These are phyloP conservation scores for Osmerus eperlanus DNA, from an alignment of 2,113 vertebrate genomes.

Conservation along the genomic window DNA sequence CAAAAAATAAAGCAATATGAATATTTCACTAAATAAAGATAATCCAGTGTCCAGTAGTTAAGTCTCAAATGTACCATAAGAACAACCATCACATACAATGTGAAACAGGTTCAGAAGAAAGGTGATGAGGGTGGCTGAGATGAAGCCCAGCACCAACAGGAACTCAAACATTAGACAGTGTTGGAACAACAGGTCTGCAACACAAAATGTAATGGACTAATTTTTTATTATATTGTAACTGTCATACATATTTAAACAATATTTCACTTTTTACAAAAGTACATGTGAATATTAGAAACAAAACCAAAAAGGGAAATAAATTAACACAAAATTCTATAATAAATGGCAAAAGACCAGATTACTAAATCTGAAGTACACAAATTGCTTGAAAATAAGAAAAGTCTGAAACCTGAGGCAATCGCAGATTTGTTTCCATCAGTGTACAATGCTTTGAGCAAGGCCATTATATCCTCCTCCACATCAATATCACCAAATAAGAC, in stretches of 20 bases:
- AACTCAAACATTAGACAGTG: too few species aligned
- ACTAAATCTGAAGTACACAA: conserved; percentile 8
- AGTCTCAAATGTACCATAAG: too few species aligned
- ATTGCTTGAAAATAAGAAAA: conserved; percentile 19
- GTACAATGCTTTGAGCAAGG: conserved; percentile 25
- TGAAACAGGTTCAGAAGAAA: too few species aligned
- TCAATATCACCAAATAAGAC: conserved; percentile 3
- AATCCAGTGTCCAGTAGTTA: too few species aligned
- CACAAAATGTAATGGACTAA: conserved; percentile 21
- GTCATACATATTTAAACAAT: conserved; percentile 61
- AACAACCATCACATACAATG: too few species aligned
- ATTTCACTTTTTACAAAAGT: conserved; percentile 47
- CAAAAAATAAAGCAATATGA: too few species aligned
- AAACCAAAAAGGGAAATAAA: conserved; percentile 52
- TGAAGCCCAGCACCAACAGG: too few species aligned
- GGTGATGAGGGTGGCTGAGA: too few species aligned
- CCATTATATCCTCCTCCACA: background rate
- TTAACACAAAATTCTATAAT: conserved; percentile 43
- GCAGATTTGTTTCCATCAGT: conserved; percentile 48
- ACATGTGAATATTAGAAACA: conserved; percentile 40
- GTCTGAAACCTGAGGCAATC: conserved; percentile 46
- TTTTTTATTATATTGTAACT: conserved; percentile 66
- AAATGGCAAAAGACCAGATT: conserved; percentile 27
- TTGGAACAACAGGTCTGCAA: background rate
- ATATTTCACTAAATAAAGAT: too few species aligned